A percentile compares a stretch with the other conserved stretches of the same genome.
Evolutionary conservation across 2,113 vertebrate genomes (phyloP).

Genomic region (Orycteropus afer): DNA sequence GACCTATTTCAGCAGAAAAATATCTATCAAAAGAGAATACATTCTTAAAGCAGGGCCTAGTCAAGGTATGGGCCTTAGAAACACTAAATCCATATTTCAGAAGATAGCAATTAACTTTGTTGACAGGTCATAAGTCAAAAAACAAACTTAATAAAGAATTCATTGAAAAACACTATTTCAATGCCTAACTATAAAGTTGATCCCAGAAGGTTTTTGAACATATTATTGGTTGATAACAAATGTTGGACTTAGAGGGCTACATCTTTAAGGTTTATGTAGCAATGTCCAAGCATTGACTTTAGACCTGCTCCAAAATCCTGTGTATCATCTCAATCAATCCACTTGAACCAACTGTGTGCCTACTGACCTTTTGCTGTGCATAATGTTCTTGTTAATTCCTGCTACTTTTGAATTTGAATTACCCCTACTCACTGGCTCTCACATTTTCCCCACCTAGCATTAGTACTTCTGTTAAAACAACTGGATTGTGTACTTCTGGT

Average conservation of each 20-base stretch:
- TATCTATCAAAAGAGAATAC: background rate
- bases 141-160: slow-evolving; percentile 64
- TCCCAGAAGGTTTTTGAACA: slow-evolving; percentile 13
- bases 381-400: background rate
- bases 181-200: slow-evolving; percentile 45
- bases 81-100: slow-evolving; percentile 48
- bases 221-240: slow-evolving; percentile 37
- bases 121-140: slow-evolving; percentile 59
- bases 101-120: background rate
- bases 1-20: slow-evolving; percentile 41
- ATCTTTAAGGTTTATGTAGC: slow-evolving; percentile 45
- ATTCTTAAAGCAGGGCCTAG: slow-evolving; percentile 26
- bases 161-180: slow-evolving; percentile 48
- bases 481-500: background rate
- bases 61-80: background rate
- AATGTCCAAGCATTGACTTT: background rate
- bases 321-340: slow-evolving; percentile 31
- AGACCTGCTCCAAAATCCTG: background rate
- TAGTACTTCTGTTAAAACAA: background rate
- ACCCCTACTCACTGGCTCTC: background rate
- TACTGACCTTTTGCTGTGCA: background rate
- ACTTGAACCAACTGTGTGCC: background rate
- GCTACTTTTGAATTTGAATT: background rate
- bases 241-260: slow-evolving; percentile 38
- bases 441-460: background rate